Base-by-base conservation (phyloP, 2,888 invertebrate species). In the Agonopterix heracliana region DNA sequence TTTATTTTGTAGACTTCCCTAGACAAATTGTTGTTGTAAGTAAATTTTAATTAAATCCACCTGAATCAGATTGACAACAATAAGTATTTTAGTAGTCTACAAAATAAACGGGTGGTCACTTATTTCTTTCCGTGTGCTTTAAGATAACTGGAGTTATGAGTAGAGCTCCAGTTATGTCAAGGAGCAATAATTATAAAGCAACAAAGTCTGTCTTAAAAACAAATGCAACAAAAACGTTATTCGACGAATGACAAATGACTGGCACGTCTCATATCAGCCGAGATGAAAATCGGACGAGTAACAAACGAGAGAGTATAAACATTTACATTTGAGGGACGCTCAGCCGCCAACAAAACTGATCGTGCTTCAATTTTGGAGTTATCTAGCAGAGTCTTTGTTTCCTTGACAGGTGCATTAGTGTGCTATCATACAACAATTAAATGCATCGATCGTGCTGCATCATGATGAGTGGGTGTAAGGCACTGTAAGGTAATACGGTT, bases 371-470 rank as follows among this genome's bases (percentile, higher is more conserved):
- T 85, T 86, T 81, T 71, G 62, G 75, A 72, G 77, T 84, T 86
- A 87, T 87, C 87, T 82, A 71, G 72, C 63, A 65, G 63, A 59
- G 70, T 74, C 79, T 83, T 88, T 88, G 87, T 88, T 87, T 79
- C 73, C 82, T 78, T 87, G 88, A 87, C 88, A 87, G 88, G 86
- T 88, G 86, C 88, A 87, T 88, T 88, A 88, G 86, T 72, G 75
- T 72, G 78, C 74, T 87, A 87, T 83, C 83, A 77, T 74, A 78
- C 79, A 84, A 83, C 87, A 88, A 88, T 88, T 88, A 88, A 88
- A 87, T 79, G 85, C 80, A 81, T 78, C 85, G 67, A 68, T 68
- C 64, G 58, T 74, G 87, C 86, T 61, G 65, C 72, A 71, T 87
- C 87, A 87, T 60, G 65, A 65, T 86, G 84, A 85, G 70, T 80